A percentile compares a stretch with the other conserved stretches of the same genome.
Conservation (phyloP, 1,140 invertebrate species). For the Ips nitidus region DNA sequence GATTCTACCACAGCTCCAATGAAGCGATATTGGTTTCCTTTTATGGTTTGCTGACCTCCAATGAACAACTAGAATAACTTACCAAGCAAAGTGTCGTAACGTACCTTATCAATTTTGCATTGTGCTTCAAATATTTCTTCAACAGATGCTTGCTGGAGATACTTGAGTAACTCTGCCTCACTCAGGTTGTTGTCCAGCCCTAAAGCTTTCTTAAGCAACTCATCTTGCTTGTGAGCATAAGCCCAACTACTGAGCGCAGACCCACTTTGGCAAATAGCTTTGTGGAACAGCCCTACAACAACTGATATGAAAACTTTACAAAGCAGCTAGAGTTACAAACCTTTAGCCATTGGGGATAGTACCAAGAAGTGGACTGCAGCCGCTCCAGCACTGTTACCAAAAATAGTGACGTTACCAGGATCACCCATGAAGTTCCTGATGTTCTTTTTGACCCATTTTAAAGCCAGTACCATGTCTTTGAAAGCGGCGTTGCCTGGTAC, state of each 20-base stretch:
- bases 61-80: background rate
- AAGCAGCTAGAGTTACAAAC: constrained; percentile 19
- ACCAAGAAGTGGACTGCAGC: constrained; percentile 47
- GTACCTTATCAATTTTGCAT: constrained; percentile 50
- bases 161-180: constrained; percentile 39
- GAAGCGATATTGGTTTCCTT: constrained; percentile 44
- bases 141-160: constrained; percentile 47
- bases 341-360: constrained; percentile 46
- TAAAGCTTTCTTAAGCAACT: background rate
- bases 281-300: constrained; percentile 60
- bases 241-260: constrained; percentile 55
- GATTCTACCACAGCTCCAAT: constrained; percentile 58
- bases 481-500: constrained; percentile 64
- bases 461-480: constrained; percentile 61
- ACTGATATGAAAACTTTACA: background rate
- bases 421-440: constrained; percentile 58
- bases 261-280: constrained; percentile 67
- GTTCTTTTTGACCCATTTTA: constrained; percentile 62
- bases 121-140: constrained; percentile 51
- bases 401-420: constrained; percentile 51
- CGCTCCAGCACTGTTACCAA: constrained; percentile 59
- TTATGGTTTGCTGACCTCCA: constrained; percentile 24
- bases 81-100: background rate
- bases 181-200: background rate
- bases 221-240: constrained; percentile 42